Conservation (phyloP, 2,888 invertebrate genomes). For the Catonia carolina region DNA sequence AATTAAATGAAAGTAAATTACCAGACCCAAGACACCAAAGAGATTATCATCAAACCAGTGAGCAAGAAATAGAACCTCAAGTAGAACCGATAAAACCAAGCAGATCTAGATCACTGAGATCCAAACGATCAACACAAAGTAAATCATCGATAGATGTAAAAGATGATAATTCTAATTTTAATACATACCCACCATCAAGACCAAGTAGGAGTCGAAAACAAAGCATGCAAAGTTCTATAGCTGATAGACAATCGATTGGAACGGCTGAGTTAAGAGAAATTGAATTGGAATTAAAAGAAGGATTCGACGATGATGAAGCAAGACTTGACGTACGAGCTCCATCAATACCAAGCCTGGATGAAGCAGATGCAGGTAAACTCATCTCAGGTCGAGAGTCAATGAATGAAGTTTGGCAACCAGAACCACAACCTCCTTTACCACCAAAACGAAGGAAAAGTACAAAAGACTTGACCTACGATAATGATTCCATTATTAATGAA, state of each 20-base stretch:
- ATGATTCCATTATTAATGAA: slow-evolving; percentile 22
- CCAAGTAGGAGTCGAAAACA: slow-evolving; percentile 36
- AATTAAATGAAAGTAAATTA: not conserved
- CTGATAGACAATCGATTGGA: slow-evolving; percentile 19
- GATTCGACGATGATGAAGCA: slow-evolving; percentile 3
- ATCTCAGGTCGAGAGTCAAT: slow-evolving; percentile 25
- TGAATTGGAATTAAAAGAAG: slow-evolving; percentile 13
- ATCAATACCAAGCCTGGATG: slow-evolving; percentile 28
- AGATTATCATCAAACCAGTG: slow-evolving; percentile 14
- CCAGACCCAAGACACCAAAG: slow-evolving; percentile 14
- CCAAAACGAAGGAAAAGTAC: slow-evolving; percentile 35
- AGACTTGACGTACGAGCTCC: slow-evolving; percentile 18
- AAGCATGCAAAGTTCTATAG: slow-evolving; percentile 14
- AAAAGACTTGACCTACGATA: slow-evolving; percentile 27
- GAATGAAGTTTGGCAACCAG: slow-evolving; percentile 28
- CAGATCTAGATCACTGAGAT: slow-evolving; percentile 23
- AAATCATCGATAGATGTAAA: slow-evolving; percentile 20
- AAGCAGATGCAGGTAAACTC: slow-evolving; percentile 20
- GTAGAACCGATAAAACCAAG: slow-evolving; percentile 23
- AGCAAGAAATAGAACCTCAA: not conserved
- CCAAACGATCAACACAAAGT: slow-evolving; percentile 21
- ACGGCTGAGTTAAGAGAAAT: slow-evolving; percentile 8
- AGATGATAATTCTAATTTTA: slow-evolving; percentile 37
- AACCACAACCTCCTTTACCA: slow-evolving; percentile 32
- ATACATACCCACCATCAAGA: slow-evolving; percentile 43